phyloP scores from a whole-genome alignment of 1,140 invertebrate genomes.

The Phocides pigmalion region DNA sequence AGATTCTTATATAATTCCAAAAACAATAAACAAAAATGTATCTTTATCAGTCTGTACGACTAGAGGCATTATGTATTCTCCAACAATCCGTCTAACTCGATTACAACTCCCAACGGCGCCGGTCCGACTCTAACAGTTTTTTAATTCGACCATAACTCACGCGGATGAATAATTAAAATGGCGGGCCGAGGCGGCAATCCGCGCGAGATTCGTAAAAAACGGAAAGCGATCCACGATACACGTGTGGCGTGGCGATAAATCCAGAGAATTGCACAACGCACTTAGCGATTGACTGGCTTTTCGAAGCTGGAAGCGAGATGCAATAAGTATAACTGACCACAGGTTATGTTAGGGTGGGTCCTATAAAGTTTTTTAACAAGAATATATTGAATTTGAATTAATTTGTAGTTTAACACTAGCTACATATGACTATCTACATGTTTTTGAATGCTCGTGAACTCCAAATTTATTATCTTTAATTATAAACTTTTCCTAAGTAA shows the following conservation, averaged over 20 bases:
- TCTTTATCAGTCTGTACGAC: slow-evolving; percentile 15
- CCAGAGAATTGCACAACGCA: slow-evolving; percentile 71
- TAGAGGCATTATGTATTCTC: slow-evolving; percentile 73
- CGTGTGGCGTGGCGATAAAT: slow-evolving; percentile 64
- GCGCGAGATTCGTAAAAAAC: slow-evolving; percentile 74
- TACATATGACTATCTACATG: neutral
- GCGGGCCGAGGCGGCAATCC: slow-evolving; percentile 67
- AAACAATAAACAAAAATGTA: slow-evolving; percentile 23
- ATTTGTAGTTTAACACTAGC: no score
- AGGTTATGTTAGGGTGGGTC: neutral
- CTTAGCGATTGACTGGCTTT: slow-evolving; percentile 56
- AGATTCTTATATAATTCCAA: no score
- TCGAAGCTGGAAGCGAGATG: neutral
- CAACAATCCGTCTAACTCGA: slow-evolving; percentile 77
- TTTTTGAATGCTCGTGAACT: neutral
- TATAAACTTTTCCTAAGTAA: no score
- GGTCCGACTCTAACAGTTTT: slow-evolving; percentile 84
- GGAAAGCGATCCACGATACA: slow-evolving; percentile 46
- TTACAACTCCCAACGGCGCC: slow-evolving; percentile 75
- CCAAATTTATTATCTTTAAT: no score
- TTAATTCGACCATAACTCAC: slow-evolving; percentile 85
- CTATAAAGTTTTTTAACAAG: neutral
- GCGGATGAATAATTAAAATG: slow-evolving; percentile 83
- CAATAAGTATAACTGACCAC: slow-evolving; percentile 1
- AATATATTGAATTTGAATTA: neutral